phyloP scores from a whole-genome alignment of 2,797 vertebrate species.

The Cuculus canorus region DNA sequence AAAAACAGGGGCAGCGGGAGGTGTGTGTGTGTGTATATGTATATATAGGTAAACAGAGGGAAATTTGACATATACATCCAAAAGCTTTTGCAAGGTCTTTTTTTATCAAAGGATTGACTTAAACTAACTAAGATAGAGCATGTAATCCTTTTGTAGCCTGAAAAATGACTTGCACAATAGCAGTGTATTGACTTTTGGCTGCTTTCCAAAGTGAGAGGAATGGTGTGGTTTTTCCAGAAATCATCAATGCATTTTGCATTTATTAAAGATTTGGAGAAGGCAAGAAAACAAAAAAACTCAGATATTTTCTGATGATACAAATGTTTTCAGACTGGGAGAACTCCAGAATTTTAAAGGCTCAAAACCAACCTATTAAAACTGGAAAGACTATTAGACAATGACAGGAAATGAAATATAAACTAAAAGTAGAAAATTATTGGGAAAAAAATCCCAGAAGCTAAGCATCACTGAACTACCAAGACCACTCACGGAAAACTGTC shows the following conservation, averaged over 20 bases:
- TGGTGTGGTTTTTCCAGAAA: not conserved
- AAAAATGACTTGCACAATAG: not conserved
- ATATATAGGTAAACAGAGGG: not conserved
- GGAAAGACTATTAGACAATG: not conserved
- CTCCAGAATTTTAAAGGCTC: not conserved
- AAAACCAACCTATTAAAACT: not conserved
- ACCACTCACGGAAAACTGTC: not conserved
- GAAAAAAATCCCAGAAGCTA: not conserved
- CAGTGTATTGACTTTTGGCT: not conserved
- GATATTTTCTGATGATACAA: not conserved
- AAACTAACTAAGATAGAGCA: not conserved
- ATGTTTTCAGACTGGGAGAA: not conserved
- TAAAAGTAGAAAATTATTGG: not conserved
- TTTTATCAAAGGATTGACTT: not conserved
- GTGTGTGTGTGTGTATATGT: not conserved
- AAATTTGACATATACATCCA: not conserved
- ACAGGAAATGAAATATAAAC: not conserved
- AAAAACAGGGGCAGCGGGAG: not conserved
- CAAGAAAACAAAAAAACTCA: not conserved
- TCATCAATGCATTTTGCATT: not conserved
- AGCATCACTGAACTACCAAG: not conserved
- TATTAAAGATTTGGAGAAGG: not conserved
- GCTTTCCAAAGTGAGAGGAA: not conserved
- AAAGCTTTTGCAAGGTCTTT: not conserved
- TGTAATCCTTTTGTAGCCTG: not conserved